These are phyloP conservation scores for Ambastaia sidthimunki DNA, from an alignment of 2,797 vertebrate species.

Conservation along the genomic window DNA sequence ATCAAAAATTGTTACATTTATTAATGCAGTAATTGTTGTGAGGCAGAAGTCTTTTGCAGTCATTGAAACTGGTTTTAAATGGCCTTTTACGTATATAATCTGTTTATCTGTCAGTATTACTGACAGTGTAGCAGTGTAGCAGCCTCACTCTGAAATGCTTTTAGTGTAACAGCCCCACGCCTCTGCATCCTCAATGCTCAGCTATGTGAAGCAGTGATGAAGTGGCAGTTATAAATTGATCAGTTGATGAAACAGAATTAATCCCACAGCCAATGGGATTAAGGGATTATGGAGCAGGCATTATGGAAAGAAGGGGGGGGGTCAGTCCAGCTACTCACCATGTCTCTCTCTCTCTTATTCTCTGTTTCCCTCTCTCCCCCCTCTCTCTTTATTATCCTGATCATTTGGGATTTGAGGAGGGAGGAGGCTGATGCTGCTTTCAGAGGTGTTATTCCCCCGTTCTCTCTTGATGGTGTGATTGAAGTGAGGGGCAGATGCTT, in stretches of 20 bases:
- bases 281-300: conserved; percentile 35
- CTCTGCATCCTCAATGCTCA: conserved; percentile 1
- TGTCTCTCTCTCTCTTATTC: background rate
- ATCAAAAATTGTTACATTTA: too few relatives aligned
- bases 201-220: conserved; percentile 17
- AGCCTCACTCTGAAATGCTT: background rate
- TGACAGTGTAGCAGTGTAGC: background rate
- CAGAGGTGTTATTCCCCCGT: conserved; percentile 34
- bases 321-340: conserved; percentile 30
- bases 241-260: conserved; percentile 41
- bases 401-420: conserved; percentile 38
- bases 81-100: background rate
- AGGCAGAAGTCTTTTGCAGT: background rate
- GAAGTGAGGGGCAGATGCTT: conserved; percentile 25
- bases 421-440: conserved; percentile 23
- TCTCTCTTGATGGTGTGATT: conserved; percentile 24
- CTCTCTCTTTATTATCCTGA: conserved; percentile 36
- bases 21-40: background rate
- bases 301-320: conserved; percentile 6
- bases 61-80: background rate
- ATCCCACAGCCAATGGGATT: conserved; percentile 45
- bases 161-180: background rate
- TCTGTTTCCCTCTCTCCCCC: background rate
- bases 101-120: background rate
- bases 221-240: conserved; percentile 41